phyloP scores from a whole-genome alignment of 2,113 vertebrate species.

The Gallinago paraguaiae region DNA sequence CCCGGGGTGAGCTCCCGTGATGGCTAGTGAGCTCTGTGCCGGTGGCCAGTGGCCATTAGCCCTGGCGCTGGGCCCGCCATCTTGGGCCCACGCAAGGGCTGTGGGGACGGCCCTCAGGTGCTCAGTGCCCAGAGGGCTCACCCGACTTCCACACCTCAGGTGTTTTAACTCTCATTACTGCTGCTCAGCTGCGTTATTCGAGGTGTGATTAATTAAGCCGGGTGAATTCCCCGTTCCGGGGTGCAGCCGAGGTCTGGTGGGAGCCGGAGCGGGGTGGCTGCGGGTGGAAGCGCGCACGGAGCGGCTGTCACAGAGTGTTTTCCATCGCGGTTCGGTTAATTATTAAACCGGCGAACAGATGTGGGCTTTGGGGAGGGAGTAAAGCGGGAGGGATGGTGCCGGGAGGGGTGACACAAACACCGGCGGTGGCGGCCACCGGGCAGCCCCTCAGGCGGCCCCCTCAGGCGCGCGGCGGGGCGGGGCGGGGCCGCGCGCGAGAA shows the following conservation, averaged over 20 bases:
- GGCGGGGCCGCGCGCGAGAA: not conserved
- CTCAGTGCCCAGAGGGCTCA: rapidly evolving
- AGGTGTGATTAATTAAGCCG: not conserved
- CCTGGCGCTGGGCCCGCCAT: not conserved
- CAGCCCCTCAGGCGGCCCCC: not conserved
- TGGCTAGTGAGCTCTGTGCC: not conserved
- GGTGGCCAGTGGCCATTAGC: not conserved
- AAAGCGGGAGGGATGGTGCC: not conserved
- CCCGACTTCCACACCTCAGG: not conserved
- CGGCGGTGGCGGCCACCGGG: not conserved
- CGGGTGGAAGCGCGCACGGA: not conserved
- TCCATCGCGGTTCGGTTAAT: not conserved
- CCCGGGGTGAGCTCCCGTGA: not conserved
- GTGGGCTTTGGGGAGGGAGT: not conserved
- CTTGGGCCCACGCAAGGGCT: not conserved
- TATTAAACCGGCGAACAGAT: not conserved
- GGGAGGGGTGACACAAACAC: not conserved
- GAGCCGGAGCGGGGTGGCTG: not conserved
- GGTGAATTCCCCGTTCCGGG: not conserved
- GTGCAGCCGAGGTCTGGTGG: too few species aligned
- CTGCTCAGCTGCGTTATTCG: not conserved
- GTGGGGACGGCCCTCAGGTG: not conserved
- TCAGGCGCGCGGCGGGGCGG: not conserved
- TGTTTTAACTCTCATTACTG: not conserved
- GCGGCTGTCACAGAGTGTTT: not conserved